Conservation (phyloP, 1,140 invertebrate genomes). For the Venturia canescens region DNA sequence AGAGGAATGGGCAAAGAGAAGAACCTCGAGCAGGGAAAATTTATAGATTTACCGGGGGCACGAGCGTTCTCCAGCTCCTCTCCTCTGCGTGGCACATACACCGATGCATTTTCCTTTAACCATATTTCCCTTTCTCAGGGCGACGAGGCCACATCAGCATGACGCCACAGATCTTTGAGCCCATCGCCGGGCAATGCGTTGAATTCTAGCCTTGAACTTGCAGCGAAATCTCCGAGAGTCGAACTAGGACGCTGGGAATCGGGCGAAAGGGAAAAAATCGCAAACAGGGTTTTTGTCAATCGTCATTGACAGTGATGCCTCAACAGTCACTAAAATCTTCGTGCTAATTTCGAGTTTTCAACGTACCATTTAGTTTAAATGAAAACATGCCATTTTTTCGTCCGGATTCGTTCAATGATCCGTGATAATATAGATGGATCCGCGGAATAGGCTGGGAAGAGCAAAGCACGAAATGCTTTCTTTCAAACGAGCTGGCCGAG, state of each 20-base stretch:
- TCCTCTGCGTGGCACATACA: neutral
- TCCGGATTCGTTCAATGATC: slow-evolving; percentile 2
- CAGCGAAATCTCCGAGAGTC: no score
- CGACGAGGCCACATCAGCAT: slow-evolving; percentile 25
- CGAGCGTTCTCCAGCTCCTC: slow-evolving; percentile 11
- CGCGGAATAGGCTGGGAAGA: neutral
- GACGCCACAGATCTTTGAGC: slow-evolving; percentile 9
- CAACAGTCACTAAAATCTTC: no score
- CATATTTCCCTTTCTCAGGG: slow-evolving; percentile 20
- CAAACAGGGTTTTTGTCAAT: no score
- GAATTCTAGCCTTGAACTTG: no score
- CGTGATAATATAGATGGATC: neutral
- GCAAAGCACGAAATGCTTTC: slow-evolving; percentile 20
- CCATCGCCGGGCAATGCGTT: neutral
- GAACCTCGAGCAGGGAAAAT: slow-evolving; percentile 29
- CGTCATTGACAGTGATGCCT: no score
- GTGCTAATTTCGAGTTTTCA: neutral
- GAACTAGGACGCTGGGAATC: no score
- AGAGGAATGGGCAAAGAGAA: slow-evolving; percentile 3
- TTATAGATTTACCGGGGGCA: slow-evolving; percentile 39
- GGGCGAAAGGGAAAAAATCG: neutral
- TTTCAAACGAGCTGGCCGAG: slow-evolving; percentile 39
- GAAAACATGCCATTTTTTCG: neutral
- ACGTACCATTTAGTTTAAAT: neutral
- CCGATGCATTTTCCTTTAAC: neutral